Evolutionary conservation across 2,797 vertebrate species (phyloP), one percentile per base, ranked within the genome.

Genomic region (Margarornis squamiger): DNA sequence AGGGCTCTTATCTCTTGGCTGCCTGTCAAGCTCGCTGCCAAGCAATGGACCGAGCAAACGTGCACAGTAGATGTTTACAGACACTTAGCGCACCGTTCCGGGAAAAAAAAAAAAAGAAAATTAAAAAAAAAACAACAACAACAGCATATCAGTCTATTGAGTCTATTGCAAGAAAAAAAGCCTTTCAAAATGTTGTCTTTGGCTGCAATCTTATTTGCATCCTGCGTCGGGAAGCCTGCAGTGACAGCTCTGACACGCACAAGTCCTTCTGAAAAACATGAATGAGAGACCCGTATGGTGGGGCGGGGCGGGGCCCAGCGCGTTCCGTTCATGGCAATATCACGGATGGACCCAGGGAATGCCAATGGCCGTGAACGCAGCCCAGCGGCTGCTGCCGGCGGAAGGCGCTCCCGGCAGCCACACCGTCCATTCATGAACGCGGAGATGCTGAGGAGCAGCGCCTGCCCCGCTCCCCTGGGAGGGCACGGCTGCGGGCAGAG

Each of bases 281-380:
- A 97, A 96, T 95, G 94, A 10, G 73, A 41, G 81, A 66, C 80
- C 86, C 88, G 84, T 62, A 85, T 65, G 86, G 92, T 77, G 21
- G 66, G 85, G 92, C 81, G 21, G 66, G 85, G 90, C 90, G n/a
- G 87, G 63, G 90, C 75, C 9, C 36, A 43, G 75, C 2, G 84
- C 65, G 38, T 82, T 59, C 84, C 74, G 91, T 26, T 93, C 88
- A 39, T 30, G 63, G 34, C 43, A n/a, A 22, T 2, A 9, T 5
- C 91, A 12, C 29, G 5, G 43, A 13, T 9, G 62, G 15, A 18
- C 39, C 5, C 29, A 2, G 14, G 10, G 10, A 34, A 62, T 2
- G 70, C 36, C 36, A 62, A 34, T 20, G 72, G 89, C 77, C 51
- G 45, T 3, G 51, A 2, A 68, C 23, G 45, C 72, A 7, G 51